Evolutionary conservation across 2,113 vertebrate genomes (phyloP).

Genomic region (Hyla sarda): DNA sequence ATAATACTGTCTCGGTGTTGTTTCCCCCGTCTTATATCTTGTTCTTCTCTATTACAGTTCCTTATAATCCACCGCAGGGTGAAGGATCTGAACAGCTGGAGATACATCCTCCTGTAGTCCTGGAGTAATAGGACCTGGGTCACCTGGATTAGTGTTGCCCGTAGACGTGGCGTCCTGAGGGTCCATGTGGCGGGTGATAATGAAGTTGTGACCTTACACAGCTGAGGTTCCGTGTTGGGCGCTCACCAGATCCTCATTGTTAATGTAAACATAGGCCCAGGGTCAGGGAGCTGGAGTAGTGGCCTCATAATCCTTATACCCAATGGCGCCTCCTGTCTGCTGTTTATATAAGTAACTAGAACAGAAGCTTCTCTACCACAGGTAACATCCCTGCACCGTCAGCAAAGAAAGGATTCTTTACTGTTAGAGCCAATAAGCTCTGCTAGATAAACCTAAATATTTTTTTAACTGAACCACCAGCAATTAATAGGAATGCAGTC

Average conservation of each 20-base stretch:
- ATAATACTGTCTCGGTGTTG: not conserved
- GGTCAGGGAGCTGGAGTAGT: not conserved
- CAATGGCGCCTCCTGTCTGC: too few species aligned
- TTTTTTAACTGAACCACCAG: too few species aligned
- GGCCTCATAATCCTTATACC: not conserved
- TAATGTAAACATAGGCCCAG: not conserved
- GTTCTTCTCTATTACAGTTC: too few species aligned
- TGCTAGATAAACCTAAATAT: too few species aligned
- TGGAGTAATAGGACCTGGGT: conserved; percentile 7
- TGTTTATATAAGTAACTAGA: too few species aligned
- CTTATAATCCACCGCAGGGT: too few species aligned
- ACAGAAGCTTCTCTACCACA: too few species aligned
- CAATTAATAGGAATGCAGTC: too few species aligned
- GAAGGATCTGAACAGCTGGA: not conserved
- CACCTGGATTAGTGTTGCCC: conserved; percentile 3
- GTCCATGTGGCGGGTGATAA: not conserved
- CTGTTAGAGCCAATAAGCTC: too few species aligned
- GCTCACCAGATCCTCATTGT: not conserved
- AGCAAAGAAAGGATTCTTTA: too few species aligned
- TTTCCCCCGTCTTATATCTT: too few species aligned
- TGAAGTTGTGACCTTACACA: not conserved
- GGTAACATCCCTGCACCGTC: too few species aligned
- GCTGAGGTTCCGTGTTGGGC: not conserved
- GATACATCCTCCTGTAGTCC: not conserved
- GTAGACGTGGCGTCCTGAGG: not conserved